Evolutionary conservation across 1,140 invertebrate species (phyloP), one percentile per base, ranked within the genome.

Genomic region (Neodiprion pinetum): DNA sequence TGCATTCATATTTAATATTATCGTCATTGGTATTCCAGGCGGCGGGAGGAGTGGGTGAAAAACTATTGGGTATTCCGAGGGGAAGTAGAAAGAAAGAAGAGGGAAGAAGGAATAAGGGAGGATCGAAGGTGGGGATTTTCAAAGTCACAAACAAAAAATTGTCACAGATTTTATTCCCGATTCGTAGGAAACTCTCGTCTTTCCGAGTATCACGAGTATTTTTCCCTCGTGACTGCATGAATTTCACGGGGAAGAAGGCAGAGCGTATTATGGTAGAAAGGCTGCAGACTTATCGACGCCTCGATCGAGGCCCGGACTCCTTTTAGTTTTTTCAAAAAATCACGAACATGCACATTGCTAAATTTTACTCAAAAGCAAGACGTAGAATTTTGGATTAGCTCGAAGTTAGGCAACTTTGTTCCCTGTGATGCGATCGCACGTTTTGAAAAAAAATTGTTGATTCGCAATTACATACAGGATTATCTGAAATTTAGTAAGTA

Each of bases 1-100:
- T 61, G 53, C 53, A 61, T 61, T 61, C 11, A 61, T 61, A 61
- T 61, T 61, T 61, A 61, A 61, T 61, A 61, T 61, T 17, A 12
- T 5, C 5, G 53, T 61, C 53, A 61, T 61, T 61, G 53, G 53
- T 61, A 61, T 61, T 61, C 53, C 53, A 61, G 0, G 9, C 53
- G 53, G 53, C 11, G 4, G 53, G 5, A 14, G 53, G n/a, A 40
- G n/a, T 61, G 53, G n/a, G n/a, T 12, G n/a, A 61, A 61, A 61
- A 61, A 12, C 53, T 61, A 61, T 61, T 7, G 53, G 53, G 4
- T 61, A 61, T 61, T 14, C n/a, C n/a, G 11, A 17, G 5, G 11
- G 53, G 53, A 17, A 3, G 53, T 11, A 9, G 53, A 0, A 61
- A 61, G n/a, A 61, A 14, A 9, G n/a, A 61, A 61, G 7, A 14